These are phyloP conservation scores for Adelges cooleyi DNA, from an alignment of 1,140 invertebrate genomes.

Conservation along the genomic window DNA sequence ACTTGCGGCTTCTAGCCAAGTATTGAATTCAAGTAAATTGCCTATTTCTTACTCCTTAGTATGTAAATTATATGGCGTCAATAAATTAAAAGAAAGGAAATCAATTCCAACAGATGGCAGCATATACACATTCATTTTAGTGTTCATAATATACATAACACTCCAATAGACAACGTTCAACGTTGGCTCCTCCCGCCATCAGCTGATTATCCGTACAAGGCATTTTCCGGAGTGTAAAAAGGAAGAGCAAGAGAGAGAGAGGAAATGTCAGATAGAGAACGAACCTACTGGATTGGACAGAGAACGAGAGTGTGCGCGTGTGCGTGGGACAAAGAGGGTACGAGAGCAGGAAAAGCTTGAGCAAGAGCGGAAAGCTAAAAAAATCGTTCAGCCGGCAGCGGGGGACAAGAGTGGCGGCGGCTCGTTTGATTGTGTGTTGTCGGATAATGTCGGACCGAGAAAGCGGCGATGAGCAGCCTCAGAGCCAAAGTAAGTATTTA, in stretches of 20 bases:
- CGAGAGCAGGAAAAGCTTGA: not conserved
- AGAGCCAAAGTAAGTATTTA: conserved; percentile 39
- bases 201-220: conserved; percentile 11
- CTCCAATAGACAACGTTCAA: not conserved
- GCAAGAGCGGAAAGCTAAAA: not conserved
- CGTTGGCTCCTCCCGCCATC: not conserved
- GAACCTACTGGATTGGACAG: not conserved
- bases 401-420: conserved; percentile 4
- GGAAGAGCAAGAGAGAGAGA: not conserved
- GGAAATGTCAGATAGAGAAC: too few species aligned
- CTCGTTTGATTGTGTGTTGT: conserved; percentile 24
- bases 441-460: conserved; percentile 42
- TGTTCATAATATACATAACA: too few species aligned
- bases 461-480: conserved; percentile 42
- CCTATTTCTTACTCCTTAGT: too few species aligned
- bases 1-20: too few species aligned
- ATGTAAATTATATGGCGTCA: too few species aligned
- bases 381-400: conserved; percentile 3
- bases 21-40: too few species aligned
- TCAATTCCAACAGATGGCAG: too few species aligned
- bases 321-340: not conserved
- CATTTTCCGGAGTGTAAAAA: conserved; percentile 9
- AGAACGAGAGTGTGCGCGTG: not conserved
- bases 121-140: too few species aligned
- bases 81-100: too few species aligned